Conservation (phyloP, 2,888 invertebrate genomes). For the Drosophila pseudotalamancana region DNA sequence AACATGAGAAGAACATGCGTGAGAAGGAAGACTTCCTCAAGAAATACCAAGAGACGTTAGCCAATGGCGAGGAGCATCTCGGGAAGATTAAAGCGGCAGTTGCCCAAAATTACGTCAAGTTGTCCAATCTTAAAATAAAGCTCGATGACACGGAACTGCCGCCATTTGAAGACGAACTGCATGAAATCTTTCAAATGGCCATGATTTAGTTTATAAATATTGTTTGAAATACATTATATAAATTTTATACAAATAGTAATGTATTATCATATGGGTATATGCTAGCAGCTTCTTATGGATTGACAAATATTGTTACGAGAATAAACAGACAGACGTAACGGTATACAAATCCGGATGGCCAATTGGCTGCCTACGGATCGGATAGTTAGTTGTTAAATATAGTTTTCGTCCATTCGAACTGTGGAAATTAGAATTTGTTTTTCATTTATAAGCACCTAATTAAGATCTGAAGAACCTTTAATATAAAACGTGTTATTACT, state of each 20-base stretch:
- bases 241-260: no score
- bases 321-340: no score
- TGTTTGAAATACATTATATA: background rate
- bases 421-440: background rate
- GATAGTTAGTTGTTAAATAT: no score
- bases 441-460: no score
- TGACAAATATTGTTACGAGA: no score
- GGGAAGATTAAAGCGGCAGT: constrained; percentile 3
- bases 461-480: no score
- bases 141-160: constrained; percentile 8
- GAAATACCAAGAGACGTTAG: constrained; percentile 12
- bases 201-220: background rate
- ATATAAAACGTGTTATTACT: no score
- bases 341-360: no score
- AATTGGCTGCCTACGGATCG: no score
- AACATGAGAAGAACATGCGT: constrained; percentile 32
- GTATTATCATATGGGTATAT: no score
- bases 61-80: constrained; percentile 24
- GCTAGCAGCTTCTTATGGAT: no score
- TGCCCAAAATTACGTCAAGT: background rate
- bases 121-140: constrained; percentile 8
- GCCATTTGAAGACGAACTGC: constrained; percentile 12
- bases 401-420: no score
- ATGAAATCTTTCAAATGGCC: background rate
- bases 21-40: constrained; percentile 5